Evolutionary conservation across 2,113 vertebrate genomes (phyloP), one percentile per base, ranked within the genome.

Genomic region (Psilopsiagon aurifrons): DNA sequence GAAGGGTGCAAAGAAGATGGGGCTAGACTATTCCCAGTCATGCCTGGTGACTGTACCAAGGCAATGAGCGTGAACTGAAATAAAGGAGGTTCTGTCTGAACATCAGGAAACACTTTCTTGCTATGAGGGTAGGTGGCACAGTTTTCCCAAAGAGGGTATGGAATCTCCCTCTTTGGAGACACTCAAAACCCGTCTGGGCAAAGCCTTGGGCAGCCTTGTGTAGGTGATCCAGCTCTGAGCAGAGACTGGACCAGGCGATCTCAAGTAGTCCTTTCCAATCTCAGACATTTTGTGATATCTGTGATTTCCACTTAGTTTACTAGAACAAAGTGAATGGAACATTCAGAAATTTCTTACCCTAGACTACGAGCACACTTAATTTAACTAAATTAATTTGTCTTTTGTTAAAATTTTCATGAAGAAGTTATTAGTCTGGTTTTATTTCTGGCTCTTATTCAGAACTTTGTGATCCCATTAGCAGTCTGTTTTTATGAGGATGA

Each of bases 401-500:
- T 96, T 95, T 69, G 80, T 96, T 97, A 95, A 95, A 96, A 96
- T 81, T 96, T 97, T 97, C 43, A 97, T 92, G 95, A 95, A 95
- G 97, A 92, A 94, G 88, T 79, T 94, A 95, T 95, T 87, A 95
- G 95, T 76, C 87, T 94, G 83, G 96, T 96, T 95, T 95, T 97
- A 87, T 83, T 98, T 89, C 81, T 93, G 80, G 94, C 94, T 90
- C 80, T 88, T 54, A 84, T 94, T 91, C 93, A 97, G 94, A 88
- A 95, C 59, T 66, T 95, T 73, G 57, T 94, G 88, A 96, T 95
- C 85, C 88, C 93, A 90, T 94, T 97, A 81, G 76, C 66, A 70
- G 82, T 76, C 43, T 7, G 1, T 68, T 97, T 97, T 88, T 97
- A 95, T 59, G 68, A 93, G 66, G 37, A 83, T 70, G 47, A 86